Evolutionary conservation across 2,797 vertebrate genomes (phyloP), one percentile per base, ranked within the genome.

Genomic region (Enteromius trimaculatus): DNA sequence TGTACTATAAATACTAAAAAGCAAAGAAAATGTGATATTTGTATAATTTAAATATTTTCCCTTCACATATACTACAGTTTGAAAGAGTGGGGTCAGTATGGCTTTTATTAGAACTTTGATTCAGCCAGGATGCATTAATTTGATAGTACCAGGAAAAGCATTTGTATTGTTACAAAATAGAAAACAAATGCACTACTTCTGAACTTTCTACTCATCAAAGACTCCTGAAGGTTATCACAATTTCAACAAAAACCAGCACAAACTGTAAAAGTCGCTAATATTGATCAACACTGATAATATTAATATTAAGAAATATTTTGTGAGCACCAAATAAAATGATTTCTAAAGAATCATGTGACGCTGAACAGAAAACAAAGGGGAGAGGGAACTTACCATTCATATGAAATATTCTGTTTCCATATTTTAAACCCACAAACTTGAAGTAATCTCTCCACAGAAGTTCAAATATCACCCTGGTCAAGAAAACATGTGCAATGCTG

Each of bases 361-460:
- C 66, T 23, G 66, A 42, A 53, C 21, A 29, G 14, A 4, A 14
- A 60, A 23, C 4, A 26, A 26, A 14, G n/a, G 10, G 1, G 21
- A n/a, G n/a, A n/a, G n/a, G n/a, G n/a, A 1, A 39, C 74, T 91
- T 84, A 96, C 96, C 95, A 91, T 91, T 88, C 1, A 91, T 2
- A 0, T 94, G 91, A 91, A 96, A 97, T 83, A 96, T 89, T 88
- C 88, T 92, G 81, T 90, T 90, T 89, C 95, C 94, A 0, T 94
- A 96, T 88, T 96, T 97, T 70, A 94, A 85, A 37, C 88, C 94
- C 79, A 97, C 94, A 84, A 96, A 96, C 80, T 89, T 94, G 86
- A 97, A 96, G 87, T 96, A 97, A 91, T 96, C 95, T 69, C 95
- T 91, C 96, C 95, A 96, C 16, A 95, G 77, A 79, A 97, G 94